These are phyloP conservation scores for Polymixis lichenea DNA, from an alignment of 2,888 invertebrate species.

Conservation along the genomic window DNA sequence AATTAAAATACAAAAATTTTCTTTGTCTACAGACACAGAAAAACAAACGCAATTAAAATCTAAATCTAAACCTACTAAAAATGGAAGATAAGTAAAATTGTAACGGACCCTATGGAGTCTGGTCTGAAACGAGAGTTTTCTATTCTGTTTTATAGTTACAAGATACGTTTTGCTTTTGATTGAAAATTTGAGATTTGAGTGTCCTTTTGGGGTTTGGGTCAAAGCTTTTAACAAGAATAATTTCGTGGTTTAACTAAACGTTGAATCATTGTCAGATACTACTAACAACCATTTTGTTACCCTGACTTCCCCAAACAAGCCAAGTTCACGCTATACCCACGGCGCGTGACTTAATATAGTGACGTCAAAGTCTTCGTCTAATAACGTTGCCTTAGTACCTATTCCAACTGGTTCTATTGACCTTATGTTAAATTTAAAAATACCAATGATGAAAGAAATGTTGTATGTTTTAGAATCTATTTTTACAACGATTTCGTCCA, in stretches of 20 bases:
- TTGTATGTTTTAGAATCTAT: not conserved
- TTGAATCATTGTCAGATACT: not conserved
- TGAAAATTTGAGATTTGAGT: not conserved
- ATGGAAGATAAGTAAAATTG: too few species aligned
- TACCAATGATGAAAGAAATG: not conserved
- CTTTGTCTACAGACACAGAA: too few species aligned
- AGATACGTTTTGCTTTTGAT: not conserved
- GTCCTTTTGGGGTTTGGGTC: not conserved
- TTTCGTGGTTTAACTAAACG: not conserved
- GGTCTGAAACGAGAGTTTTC: too few species aligned
- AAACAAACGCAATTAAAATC: too few species aligned
- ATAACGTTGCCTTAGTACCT: conserved; percentile 11
- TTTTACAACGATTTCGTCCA: not conserved
- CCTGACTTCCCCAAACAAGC: not conserved
- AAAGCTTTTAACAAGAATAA: not conserved
- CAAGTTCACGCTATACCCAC: conserved; percentile 7
- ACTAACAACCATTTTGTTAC: conserved; percentile 12
- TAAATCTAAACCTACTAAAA: too few species aligned
- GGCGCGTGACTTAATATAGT: conserved; percentile 12
- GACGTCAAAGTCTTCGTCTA: conserved; percentile 10
- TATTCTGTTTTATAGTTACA: not conserved
- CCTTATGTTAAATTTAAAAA: conserved; percentile 18
- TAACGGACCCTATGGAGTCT: too few species aligned
- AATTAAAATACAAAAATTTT: too few species aligned
- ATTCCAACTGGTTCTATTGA: conserved; percentile 12